phyloP scores from a whole-genome alignment of 2,113 vertebrate species.

The Arizona elegans region DNA sequence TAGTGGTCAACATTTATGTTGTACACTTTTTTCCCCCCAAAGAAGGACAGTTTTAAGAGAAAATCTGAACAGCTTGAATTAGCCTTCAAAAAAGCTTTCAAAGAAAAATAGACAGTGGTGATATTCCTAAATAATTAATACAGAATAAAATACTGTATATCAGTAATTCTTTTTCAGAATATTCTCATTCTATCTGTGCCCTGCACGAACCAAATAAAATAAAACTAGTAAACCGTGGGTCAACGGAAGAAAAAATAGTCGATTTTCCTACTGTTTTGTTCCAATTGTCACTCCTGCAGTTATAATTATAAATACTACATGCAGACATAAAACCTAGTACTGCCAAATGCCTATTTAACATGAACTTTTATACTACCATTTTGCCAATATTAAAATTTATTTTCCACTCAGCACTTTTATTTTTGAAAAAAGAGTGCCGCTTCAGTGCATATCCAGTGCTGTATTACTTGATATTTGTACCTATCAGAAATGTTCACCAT shows the following conservation, averaged over 20 bases:
- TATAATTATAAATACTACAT: neutral
- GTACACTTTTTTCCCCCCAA: neutral
- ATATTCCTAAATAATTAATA: neutral
- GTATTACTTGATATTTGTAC: neutral
- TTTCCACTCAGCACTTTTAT: neutral
- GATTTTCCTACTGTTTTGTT: neutral
- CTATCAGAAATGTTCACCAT: neutral
- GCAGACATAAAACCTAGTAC: neutral
- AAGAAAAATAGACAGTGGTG: neutral
- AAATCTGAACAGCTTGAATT: neutral
- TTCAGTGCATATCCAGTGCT: neutral
- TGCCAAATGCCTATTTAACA: neutral
- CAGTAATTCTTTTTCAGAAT: neutral
- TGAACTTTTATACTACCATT: neutral
- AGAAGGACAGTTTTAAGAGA: neutral
- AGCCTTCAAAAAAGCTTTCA: neutral
- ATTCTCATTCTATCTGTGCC: neutral
- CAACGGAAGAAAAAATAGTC: neutral
- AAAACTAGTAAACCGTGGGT: neutral
- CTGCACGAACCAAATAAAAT: neutral
- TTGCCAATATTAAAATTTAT: neutral
- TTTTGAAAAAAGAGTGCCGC: neutral
- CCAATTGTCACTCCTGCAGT: neutral
- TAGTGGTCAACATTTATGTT: neutral
- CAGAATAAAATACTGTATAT: no score